Evolutionary conservation across 2,113 vertebrate species (phyloP), one percentile per base, ranked within the genome.

Genomic region (Xiphophorus maculatus): DNA sequence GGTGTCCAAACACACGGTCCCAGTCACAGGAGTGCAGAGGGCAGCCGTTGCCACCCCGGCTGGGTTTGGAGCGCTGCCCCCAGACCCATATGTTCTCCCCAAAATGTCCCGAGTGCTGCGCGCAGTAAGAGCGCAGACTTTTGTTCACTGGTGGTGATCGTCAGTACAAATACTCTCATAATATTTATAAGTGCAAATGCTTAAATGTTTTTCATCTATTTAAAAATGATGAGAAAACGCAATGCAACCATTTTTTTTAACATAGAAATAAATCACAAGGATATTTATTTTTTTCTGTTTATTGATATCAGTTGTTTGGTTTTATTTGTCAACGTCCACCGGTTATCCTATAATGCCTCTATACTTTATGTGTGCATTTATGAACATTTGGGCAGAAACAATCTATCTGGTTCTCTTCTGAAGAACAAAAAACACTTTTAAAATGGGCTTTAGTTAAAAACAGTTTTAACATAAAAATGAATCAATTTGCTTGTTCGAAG

Each of bases 61-160:
- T 80, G 84, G 70, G 77, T 88, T 90, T 93, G 92, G 90, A 93
- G 88, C 84, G 70, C 73, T 90, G 90, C 92, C 92, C 86, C 84
- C 78, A 80, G 88, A 90, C 91, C 92, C 92, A 93, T 94, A 94
- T 94, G 92, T 84, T 92, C 79, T n/a, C 33, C 73, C 80, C 77
- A 89, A 90, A 92, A 78, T 85, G 88, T 88, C 89, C 88, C 77
- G 86, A 83, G 80, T 85, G 82, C 85, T 87, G 70, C 81, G 84
- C 83, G 73, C 83, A 74, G 63, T 79, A 79, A 85, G 76, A 17
- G 44, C 44, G 19, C 44, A 48, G 44, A 58, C 51, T 25, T 58
- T 58, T 58, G 51, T 58, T 22, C 8, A 17, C 22, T 8, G 51
- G 51, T n/a, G 22, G n/a, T 58, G 25, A n/a, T 54, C 15, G 25